Evolutionary conservation across 2,113 vertebrate genomes (phyloP).

Genomic region (Bambusicola thoracicus): DNA sequence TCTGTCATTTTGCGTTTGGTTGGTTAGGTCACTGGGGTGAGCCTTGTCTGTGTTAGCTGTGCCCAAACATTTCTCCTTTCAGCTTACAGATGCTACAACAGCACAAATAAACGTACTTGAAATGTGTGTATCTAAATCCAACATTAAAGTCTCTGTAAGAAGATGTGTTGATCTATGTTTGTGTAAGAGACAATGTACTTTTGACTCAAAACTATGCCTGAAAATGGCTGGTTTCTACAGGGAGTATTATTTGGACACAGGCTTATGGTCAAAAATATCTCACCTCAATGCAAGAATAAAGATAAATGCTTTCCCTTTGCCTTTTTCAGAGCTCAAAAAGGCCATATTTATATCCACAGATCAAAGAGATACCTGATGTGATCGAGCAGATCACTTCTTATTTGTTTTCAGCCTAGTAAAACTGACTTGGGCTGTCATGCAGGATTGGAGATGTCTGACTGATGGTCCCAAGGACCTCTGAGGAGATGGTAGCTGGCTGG

Average conservation of each 20-base stretch:
- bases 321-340: not conserved
- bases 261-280: not conserved
- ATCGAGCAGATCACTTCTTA: not conserved
- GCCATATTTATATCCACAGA: not conserved
- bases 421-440: not conserved
- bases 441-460: not conserved
- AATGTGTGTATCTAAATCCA: not conserved
- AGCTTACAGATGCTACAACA: not conserved
- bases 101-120: not conserved
- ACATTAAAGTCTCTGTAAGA: not conserved
- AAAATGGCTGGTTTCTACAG: not conserved
- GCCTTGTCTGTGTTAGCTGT: not conserved
- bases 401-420: not conserved
- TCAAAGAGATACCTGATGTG: not conserved
- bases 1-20: not conserved
- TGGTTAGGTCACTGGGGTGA: not conserved
- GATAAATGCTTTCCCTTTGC: not conserved
- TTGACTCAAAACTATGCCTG: not conserved
- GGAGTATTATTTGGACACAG: not conserved
- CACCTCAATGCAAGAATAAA: not conserved
- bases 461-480: not conserved
- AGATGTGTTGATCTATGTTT: not conserved
- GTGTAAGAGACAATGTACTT: not conserved
- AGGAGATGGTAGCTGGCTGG: not conserved
- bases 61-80: not conserved